Evolutionary conservation across 2,797 vertebrate species (phyloP).

Genomic region (Champsocephalus esox): DNA sequence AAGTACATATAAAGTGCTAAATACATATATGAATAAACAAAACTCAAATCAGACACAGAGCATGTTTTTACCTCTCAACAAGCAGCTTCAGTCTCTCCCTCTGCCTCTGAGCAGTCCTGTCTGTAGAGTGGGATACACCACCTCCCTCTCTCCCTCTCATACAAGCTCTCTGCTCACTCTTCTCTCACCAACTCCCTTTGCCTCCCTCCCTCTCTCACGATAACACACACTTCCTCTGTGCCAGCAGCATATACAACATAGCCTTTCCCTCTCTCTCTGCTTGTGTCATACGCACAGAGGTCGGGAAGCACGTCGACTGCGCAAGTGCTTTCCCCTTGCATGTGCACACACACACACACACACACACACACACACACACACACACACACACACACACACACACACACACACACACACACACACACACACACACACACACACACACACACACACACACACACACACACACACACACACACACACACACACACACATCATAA

Average conservation of each 20-base stretch:
- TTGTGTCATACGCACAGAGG: constrained; percentile 39
- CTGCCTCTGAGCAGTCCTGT: constrained; percentile 70
- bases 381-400: constrained; percentile 19
- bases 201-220: constrained; percentile 51
- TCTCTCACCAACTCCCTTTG: constrained; percentile 53
- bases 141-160: constrained; percentile 44
- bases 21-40: constrained; percentile 5
- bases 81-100: constrained; percentile 74
- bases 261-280: constrained; percentile 52
- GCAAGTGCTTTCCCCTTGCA: constrained; percentile 32
- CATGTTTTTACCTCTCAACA: constrained; percentile 77
- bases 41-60: constrained; percentile 41
- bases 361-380: constrained; percentile 22
- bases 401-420: constrained; percentile 22
- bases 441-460: constrained; percentile 18
- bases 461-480: constrained; percentile 26
- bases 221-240: constrained; percentile 51
- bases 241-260: constrained; percentile 61
- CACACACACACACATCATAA: constrained; percentile 42
- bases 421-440: constrained; percentile 26
- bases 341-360: constrained; percentile 26
- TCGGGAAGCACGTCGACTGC: constrained; percentile 26
- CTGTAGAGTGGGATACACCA: constrained; percentile 61
- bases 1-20: neutral
- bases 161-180: constrained; percentile 55